These are phyloP conservation scores for Mnemiopsis leidyi DNA, from an alignment of 37 sponge, comb jelly and placozoan species.

Conservation along the genomic window DNA sequence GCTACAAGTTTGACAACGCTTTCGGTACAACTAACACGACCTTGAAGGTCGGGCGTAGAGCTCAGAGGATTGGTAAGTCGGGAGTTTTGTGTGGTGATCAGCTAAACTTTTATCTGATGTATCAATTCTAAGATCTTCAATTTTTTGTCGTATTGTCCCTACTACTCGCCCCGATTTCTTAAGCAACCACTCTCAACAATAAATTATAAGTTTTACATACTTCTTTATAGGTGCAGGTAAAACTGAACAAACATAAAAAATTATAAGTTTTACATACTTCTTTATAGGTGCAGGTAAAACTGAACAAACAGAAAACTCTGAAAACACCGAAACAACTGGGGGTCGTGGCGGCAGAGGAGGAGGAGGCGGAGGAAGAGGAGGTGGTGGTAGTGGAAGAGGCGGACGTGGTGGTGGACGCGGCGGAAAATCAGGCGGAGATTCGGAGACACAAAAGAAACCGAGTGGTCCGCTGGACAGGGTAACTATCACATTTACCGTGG, in stretches of 20 bases:
- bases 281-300: not conserved
- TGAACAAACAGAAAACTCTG: too few relatives aligned
- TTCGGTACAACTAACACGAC: not conserved
- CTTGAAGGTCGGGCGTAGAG: not conserved
- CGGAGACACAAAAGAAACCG: not conserved
- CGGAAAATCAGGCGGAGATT: not conserved
- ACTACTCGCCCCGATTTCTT: too few relatives aligned
- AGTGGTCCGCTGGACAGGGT: not conserved
- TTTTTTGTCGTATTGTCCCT: too few relatives aligned
- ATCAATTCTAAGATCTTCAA: too few relatives aligned
- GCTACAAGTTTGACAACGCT: not conserved
- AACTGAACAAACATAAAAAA: too few relatives aligned
- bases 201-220: too few relatives aligned
- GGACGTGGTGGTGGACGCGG: not conserved
- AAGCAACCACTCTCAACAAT: too few relatives aligned
- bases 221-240: not conserved
- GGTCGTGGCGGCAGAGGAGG: not conserved
- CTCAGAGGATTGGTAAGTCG: not conserved
- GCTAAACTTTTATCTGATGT: too few relatives aligned
- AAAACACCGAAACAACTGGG: not conserved
- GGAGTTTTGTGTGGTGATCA: too few relatives aligned
- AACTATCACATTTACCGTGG: not conserved
- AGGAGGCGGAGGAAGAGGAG: not conserved
- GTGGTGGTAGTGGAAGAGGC: not conserved
- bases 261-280: too few relatives aligned